Base-by-base conservation (phyloP, 2,888 invertebrate species). In the Drosophila putrida region DNA sequence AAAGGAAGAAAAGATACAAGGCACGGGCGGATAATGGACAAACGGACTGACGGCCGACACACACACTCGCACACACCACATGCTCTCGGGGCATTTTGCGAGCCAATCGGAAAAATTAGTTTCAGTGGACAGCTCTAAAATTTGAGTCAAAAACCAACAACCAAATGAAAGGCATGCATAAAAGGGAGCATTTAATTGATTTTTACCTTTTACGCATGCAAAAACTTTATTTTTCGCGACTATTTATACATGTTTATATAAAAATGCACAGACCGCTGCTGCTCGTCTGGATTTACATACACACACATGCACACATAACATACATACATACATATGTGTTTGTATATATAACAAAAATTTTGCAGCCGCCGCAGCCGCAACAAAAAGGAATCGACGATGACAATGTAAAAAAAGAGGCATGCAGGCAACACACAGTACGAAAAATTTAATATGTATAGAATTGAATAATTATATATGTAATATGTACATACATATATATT, bases 1-100 rank as follows among this genome's bases (percentile, higher is more conserved):
- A 89, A 89, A 89, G 89, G 88, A 80, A 80, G 76, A 84, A 84
- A 84, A 68, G 73, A 80, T 71, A 72, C 58, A 75, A 78, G 80
- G 81, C 70, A 77, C 64, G 53, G 62, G 46, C 79, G 75, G 64
- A 78, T 64, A 78, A 72, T 69, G 67, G 63, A 79, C 71, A 55
- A 60, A 71, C 41, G 49, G 61, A 75, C 75, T 57, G 53, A 68
- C 60, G 51, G 51, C n/a, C 25, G 35, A 50, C 41, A 62, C 62
- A 72, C 49, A 49, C 58, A 47, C 47, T 62, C 28, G 31, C 43
- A 51, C 10, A 43, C 25, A 43, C 39, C 39, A 28, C 49, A 41
- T 50, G 46, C 60, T 62, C 44, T 62, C 44, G 49, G 54, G 36
- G 33, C 44, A 72, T 49, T 75, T 60, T 46, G 58, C 61, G 39